Evolutionary conservation across 2,888 invertebrate genomes (phyloP), one percentile per base, ranked within the genome.

Genomic region (Ypsolopha sequella): DNA sequence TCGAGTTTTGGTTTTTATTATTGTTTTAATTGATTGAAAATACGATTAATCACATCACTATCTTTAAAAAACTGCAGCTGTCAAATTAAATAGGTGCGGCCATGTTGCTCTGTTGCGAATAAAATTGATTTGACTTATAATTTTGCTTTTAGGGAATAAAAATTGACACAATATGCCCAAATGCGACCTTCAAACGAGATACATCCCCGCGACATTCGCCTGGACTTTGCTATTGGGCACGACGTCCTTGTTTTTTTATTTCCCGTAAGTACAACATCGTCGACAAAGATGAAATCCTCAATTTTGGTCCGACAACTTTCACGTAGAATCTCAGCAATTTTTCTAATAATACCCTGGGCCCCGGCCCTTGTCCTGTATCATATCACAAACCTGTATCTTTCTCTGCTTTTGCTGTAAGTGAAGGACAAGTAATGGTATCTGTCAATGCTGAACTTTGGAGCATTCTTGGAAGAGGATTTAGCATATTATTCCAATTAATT

Each of bases 171-270:
- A 87, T 85, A 96, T 96, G 96, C 95, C 96, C 91, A 95, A 94
- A 94, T 97, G 97, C 91, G 96, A 96, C 90, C 92, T 95, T 84
- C 95, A 95, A 88, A 96, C 96, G 87, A 95, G 96, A 90, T 96
- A 95, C 89, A 92, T 98, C 90, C 99, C 99, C 86, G 98, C 98
- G 87, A 95, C 96, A 76, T 96, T 97, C 90, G 98, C 99, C 79
- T 99, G 99, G 99, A 93, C 94, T 65, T 89, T 99, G 75, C 91
- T 99, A 67, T 89, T 99, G 80, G 93, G 93, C 76, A 95, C 97
- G 66, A 98, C 98, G 66, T 93, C 93, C 74, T 90, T 96, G 70
- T 98, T 98, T 91, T 98, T 97, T 90, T 95, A 94, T 87, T 98
- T 94, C 88, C 97, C 97, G 98, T 98, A 90, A 97, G 97, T 96